These are phyloP conservation scores for Dugesia japonica DNA, from an alignment of 2,888 invertebrate genomes.

Conservation along the genomic window DNA sequence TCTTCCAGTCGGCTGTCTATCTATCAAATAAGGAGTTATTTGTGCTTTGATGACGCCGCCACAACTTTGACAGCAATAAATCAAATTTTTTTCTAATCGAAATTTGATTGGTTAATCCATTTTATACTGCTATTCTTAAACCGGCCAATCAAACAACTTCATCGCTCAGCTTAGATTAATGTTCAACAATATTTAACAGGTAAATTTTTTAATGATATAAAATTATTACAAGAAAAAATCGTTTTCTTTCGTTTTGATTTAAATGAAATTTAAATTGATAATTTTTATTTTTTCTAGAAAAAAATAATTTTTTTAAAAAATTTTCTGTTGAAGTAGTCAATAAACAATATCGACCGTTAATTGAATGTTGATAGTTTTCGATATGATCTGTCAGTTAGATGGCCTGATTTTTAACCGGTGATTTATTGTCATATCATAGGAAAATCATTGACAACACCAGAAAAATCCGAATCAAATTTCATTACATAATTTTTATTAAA, in stretches of 20 bases:
- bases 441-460: neutral
- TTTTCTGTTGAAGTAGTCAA: neutral
- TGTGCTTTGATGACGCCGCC: constrained; percentile 13
- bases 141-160: neutral
- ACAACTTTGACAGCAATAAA: constrained; percentile 20
- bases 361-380: constrained; percentile 17
- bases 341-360: constrained; percentile 13
- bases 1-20: constrained; percentile 20
- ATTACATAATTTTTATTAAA: neutral
- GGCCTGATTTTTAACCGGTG: neutral
- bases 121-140: neutral
- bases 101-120: neutral
- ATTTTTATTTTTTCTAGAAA: no score
- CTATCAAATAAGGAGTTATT: constrained; percentile 20
- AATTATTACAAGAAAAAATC: neutral
- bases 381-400: constrained; percentile 4
- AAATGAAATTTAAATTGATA: no score
- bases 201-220: neutral
- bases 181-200: neutral
- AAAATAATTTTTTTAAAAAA: neutral
- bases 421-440: constrained; percentile 1
- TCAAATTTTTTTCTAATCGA: neutral
- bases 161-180: neutral
- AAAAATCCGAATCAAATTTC: constrained; percentile 11
- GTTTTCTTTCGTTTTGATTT: neutral